Evolutionary conservation across 2,888 invertebrate species (phyloP).

Genomic region (Conops quadrifasciatus): DNA sequence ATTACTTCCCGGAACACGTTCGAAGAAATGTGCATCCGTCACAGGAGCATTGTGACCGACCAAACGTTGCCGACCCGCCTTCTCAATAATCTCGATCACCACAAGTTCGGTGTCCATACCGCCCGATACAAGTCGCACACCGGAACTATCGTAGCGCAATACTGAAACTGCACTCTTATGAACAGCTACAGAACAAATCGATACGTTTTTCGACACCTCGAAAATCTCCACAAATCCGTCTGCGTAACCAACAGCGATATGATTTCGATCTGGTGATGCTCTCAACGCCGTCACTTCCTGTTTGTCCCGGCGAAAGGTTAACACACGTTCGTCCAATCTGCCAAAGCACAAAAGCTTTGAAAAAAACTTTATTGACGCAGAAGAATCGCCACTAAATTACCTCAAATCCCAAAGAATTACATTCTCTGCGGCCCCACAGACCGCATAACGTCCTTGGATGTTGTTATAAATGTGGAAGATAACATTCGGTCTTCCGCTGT

Average conservation of each 20-base stretch:
- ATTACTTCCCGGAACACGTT: slow-evolving; percentile 63
- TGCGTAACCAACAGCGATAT: slow-evolving; percentile 89
- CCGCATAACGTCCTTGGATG: slow-evolving; percentile 83
- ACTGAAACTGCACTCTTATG: slow-evolving; percentile 87
- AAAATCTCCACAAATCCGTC: slow-evolving; percentile 89
- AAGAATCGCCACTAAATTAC: slow-evolving; percentile 67
- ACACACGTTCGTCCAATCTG: slow-evolving; percentile 70
- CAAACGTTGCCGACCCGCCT: slow-evolving; percentile 87
- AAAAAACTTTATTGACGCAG: not conserved
- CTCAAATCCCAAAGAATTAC: slow-evolving; percentile 94
- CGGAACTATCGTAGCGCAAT: slow-evolving; percentile 82
- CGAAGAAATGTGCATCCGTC: slow-evolving; percentile 82
- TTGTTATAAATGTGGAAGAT: slow-evolving; percentile 80
- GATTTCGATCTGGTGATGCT: slow-evolving; percentile 77
- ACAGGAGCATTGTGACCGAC: slow-evolving; percentile 91
- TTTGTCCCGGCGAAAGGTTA: slow-evolving; percentile 82
- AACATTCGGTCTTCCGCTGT: slow-evolving; percentile 80
- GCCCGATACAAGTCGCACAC: slow-evolving; percentile 88
- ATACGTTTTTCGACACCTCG: slow-evolving; percentile 75
- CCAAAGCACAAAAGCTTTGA: not conserved
- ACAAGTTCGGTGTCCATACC: slow-evolving; percentile 90
- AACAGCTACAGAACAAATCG: slow-evolving; percentile 74
- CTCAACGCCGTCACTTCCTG: slow-evolving; percentile 80
- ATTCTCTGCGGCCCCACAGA: slow-evolving; percentile 93
- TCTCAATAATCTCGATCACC: slow-evolving; percentile 93